Percentiles rank a stretch among this genome's conserved stretches.
These are phyloP conservation scores for Harpegnathos saltator DNA, from an alignment of 1,140 invertebrate genomes.

Conservation along the genomic window DNA sequence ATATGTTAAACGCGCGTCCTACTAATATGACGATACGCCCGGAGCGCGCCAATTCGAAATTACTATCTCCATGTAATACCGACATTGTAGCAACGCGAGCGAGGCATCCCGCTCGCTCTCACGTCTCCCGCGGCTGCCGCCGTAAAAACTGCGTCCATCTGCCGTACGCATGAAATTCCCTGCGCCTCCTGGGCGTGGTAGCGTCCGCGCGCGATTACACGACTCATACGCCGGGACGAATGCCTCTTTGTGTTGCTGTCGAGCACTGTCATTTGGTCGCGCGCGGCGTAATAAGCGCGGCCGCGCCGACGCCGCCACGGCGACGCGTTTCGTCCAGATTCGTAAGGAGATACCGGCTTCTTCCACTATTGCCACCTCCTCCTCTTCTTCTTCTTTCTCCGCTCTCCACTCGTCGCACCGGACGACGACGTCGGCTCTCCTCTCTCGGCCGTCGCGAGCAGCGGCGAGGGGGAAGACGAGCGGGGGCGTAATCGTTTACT, in stretches of 20 bases:
- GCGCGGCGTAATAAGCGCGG: slow-evolving; percentile 39
- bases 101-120: slow-evolving; percentile 8
- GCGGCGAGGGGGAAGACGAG: not conserved
- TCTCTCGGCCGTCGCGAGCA: slow-evolving; percentile 53
- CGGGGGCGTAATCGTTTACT: slow-evolving; percentile 39
- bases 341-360: slow-evolving; percentile 26
- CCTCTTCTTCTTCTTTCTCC: too few relatives aligned
- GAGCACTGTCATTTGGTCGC: slow-evolving; percentile 53
- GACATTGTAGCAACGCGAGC: not conserved
- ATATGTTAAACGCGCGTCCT: slow-evolving; percentile 16
- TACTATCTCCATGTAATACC: not conserved
- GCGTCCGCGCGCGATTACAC: slow-evolving; percentile 39
- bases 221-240: slow-evolving; percentile 48
- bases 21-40: slow-evolving; percentile 30
- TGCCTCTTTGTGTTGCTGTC: slow-evolving; percentile 44
- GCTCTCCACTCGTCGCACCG: too few relatives aligned
- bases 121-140: not conserved
- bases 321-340: slow-evolving; percentile 39
- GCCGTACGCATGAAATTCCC: slow-evolving; percentile 47
- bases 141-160: slow-evolving; percentile 2
- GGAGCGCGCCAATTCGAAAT: slow-evolving; percentile 8
- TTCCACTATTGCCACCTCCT: too few relatives aligned
- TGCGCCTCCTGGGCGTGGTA: slow-evolving; percentile 28
- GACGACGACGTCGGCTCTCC: too few relatives aligned
- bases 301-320: slow-evolving; percentile 5